Evolutionary conservation across 2,113 vertebrate genomes (phyloP).

Genomic region (Calypte anna): DNA sequence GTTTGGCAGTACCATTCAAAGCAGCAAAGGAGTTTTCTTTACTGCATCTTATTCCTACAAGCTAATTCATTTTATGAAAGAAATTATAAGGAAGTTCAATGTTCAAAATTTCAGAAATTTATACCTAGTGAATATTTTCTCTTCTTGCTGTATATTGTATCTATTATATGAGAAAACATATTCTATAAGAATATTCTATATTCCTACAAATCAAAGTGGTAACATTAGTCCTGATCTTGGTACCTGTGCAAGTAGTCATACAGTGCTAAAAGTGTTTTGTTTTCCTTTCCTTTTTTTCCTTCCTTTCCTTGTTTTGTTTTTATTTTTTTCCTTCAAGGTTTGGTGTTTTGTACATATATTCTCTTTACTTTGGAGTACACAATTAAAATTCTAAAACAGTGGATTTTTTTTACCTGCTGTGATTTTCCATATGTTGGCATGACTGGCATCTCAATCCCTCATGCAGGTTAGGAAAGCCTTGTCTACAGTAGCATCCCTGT

Average conservation of each 20-base stretch:
- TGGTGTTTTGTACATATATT: background rate
- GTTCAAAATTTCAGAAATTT: background rate
- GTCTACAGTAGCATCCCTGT: background rate
- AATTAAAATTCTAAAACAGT: background rate
- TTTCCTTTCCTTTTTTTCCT: background rate
- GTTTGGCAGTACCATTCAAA: background rate
- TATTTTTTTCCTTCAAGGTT: too few relatives aligned
- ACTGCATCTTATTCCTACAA: background rate
- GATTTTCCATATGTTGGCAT: background rate
- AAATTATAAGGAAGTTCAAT: background rate
- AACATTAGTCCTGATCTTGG: background rate
- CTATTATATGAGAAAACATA: background rate
- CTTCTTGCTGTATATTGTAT: background rate
- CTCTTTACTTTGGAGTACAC: background rate
- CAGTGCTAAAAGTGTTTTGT: background rate
- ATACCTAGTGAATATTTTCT: background rate
- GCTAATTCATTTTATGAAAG: background rate
- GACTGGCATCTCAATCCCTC: background rate
- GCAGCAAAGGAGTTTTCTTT: background rate
- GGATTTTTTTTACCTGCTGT: background rate
- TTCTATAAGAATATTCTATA: background rate
- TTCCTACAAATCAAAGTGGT: background rate
- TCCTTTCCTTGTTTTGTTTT: too few relatives aligned
- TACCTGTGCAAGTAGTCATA: background rate
- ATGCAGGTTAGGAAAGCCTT: background rate